Base-by-base conservation (phyloP, 2,113 vertebrate genomes). In the Thryonomys swinderianus region DNA sequence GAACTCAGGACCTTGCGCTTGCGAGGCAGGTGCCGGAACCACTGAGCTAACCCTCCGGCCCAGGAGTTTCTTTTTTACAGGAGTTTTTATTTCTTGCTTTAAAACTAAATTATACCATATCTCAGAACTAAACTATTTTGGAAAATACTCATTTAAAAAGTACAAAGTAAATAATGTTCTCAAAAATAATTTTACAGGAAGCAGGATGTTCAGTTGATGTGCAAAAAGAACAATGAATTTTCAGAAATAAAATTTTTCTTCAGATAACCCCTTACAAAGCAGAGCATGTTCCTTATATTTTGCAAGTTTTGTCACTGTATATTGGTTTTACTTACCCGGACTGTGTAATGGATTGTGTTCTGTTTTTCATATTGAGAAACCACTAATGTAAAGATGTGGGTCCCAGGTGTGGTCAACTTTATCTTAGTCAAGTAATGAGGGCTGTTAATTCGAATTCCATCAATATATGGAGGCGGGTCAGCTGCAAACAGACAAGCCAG, bases 351-450 rank as follows among this genome's bases (percentile, higher is more conserved):
- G 97, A 99, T 99, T 78, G 99, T 99, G 98, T 99, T 99, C 98
- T 99, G 99, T 85, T 99, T 99, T 97, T 99, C 99, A 55, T 99
- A 99, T 97, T 99, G 99, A 90, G 99, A 99, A 45, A 99, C 99
- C 97, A 99, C 99, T 89, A 99, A 97, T 0, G 99, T 99, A 97
- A 99, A 99, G 0, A 99, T 99, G 94, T 99, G 99, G 17, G 98
- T 97, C 27, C 99, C 99, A 0, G 99, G 98, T 13, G 98, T 98
- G 62, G 99, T 99, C 98, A 99, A 98, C 94, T 98, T 99, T 89
- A 99, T 99, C 98, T 99, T 99, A 83, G 99, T 99, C 96, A 99
- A 98, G 94, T 99, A 99, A 96, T 99, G 99, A n/a, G 99, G 99
- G 92, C 99, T 99, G 98, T 99, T 99, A 98, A 99, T 99, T 1